Base-by-base conservation (phyloP, 2,797 vertebrate species). In the Cichlasoma orientale region DNA sequence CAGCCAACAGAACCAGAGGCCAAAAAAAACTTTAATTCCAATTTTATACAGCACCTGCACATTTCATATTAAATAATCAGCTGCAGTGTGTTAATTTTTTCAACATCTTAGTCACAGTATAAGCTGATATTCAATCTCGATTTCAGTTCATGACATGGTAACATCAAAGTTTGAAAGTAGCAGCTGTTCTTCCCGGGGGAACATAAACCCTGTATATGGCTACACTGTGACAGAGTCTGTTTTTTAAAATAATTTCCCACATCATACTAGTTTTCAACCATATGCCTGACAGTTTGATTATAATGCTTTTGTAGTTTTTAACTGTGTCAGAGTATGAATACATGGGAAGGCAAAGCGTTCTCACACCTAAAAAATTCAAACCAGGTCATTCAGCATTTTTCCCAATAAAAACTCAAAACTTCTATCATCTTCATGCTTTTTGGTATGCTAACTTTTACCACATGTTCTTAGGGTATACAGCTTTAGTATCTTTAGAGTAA, bases 181-280 rank as follows among this genome's bases (percentile, higher is more conserved):
- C 61, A 66, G 8, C 25, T 63, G 25, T 14, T 47, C 5, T 47
- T 29, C 41, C 61, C 4, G 5, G 1, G 1, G 25, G 41, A 29
- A 68, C 27, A 68, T 13, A 29, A n/a, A 50, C 0, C 41, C 25
- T 68, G 6, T 5, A 50, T 27, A 12, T 0, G 16, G 41, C 41
- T 66, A 47, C 25, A 66, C 19, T 68, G 44, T 50, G 10, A 50
- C 41, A 68, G 10, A 13, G 41, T 50, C 10, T 1, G 31, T 36
- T 36, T 36, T 36, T 36, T 19, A 2, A 47, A 53, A 2, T 18
- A 18, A 50, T 18, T 18, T 18, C 16, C 18, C 14, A 63, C 41
- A 41, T 47, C 41, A 8, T 18, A 7, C 47, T 66, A 66, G 16
- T 66, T 66, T 66, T 66, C 27, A 47, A 19, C 18, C 0, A 16